phyloP scores from a whole-genome alignment of 2,888 invertebrate genomes.

The Auanema freiburgensis region DNA sequence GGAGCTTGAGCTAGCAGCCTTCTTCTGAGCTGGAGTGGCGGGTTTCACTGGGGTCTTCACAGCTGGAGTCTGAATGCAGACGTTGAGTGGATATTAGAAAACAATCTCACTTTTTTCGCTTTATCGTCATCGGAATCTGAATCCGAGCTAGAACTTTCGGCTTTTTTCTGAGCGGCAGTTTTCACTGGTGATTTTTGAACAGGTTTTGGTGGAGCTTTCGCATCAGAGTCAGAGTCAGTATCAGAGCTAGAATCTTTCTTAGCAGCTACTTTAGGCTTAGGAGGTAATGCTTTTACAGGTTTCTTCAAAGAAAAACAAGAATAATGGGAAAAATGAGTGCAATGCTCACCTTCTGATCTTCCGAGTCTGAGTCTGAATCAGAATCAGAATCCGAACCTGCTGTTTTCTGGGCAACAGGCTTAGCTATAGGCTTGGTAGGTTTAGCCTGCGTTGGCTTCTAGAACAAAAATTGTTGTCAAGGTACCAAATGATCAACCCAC shows the following conservation, averaged over 20 bases:
- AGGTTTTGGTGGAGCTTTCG: background rate
- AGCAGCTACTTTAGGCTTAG: slow-evolving; percentile 32
- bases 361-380: slow-evolving; percentile 1
- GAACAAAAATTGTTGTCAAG: too few species aligned
- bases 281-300: slow-evolving; percentile 27
- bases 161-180: slow-evolving; percentile 16
- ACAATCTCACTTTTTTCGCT: slow-evolving; percentile 15
- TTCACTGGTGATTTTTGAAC: background rate
- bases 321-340: background rate
- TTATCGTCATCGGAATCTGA: slow-evolving; percentile 20
- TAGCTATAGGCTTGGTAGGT: background rate
- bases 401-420: slow-evolving; percentile 11
- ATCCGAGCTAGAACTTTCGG: slow-evolving; percentile 11
- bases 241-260: slow-evolving; percentile 25
- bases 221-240: slow-evolving; percentile 32
- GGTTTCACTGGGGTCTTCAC: too few species aligned
- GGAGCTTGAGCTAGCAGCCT: too few species aligned
- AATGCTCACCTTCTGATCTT: background rate
- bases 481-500: too few species aligned
- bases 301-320: slow-evolving; percentile 5
- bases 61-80: too few species aligned
- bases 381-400: slow-evolving; percentile 8
- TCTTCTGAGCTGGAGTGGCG: too few species aligned
- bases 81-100: background rate
- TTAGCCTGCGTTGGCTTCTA: background rate